Evolutionary conservation across 2,113 vertebrate genomes (phyloP).

Genomic region (Montifringilla adamsi): DNA sequence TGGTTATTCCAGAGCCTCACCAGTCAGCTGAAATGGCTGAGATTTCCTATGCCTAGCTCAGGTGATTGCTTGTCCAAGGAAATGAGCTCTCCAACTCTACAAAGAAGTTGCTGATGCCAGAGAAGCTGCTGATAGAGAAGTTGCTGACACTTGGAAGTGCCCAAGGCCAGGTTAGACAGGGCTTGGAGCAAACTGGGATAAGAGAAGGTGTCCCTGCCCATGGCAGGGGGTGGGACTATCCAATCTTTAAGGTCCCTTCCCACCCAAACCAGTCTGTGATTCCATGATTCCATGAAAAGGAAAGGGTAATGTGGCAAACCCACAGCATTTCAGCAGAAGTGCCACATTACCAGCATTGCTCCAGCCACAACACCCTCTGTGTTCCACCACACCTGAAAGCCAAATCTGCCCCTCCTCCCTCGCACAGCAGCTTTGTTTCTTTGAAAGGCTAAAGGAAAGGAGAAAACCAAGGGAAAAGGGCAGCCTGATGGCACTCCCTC

Average conservation of each 20-base stretch:
- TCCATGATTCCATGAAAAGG: not conserved
- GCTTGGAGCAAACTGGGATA: not conserved
- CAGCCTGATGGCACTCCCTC: accelerated
- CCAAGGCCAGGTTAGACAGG: accelerated
- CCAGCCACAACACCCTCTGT: not conserved
- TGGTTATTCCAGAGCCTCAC: not conserved
- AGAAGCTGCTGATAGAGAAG: not conserved
- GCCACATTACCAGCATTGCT: not conserved
- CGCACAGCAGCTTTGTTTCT: not conserved
- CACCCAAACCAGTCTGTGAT: not conserved
- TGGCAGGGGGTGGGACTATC: not conserved
- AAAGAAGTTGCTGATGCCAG: not conserved
- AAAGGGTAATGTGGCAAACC: not conserved
- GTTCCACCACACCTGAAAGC: not conserved
- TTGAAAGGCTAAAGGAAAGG: not conserved
- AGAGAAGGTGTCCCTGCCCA: not conserved
- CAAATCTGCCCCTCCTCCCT: not conserved
- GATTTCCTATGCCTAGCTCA: not conserved
- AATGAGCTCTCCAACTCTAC: not conserved
- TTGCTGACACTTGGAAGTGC: not conserved
- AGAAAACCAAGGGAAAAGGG: not conserved
- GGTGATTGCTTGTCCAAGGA: not conserved
- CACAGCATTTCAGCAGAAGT: not conserved
- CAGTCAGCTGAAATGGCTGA: not conserved
- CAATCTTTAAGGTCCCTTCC: not conserved